These are phyloP conservation scores for Mythimna loreyi DNA, from an alignment of 2,888 invertebrate species.

Conservation along the genomic window DNA sequence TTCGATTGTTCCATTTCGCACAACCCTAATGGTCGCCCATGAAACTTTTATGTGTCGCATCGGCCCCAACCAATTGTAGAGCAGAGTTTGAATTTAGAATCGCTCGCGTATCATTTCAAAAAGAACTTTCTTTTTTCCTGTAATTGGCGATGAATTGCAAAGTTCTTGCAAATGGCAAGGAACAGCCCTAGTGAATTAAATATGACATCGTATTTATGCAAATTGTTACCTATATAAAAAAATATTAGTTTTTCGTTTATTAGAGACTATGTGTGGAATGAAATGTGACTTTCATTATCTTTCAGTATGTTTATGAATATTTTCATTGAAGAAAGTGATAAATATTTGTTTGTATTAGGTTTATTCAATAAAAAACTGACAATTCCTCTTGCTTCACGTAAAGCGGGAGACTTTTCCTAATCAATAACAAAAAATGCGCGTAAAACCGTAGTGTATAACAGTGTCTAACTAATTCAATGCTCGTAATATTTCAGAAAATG, in stretches of 20 bases:
- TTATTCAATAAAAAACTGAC: too few species aligned
- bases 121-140: slow-evolving; percentile 3
- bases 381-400: too few species aligned
- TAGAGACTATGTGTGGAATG: neutral
- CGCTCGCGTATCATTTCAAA: slow-evolving; percentile 12
- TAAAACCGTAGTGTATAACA: neutral
- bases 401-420: too few species aligned
- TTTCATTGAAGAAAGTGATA: neutral
- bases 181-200: slow-evolving; percentile 8
- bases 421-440: too few species aligned
- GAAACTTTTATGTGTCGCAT: slow-evolving; percentile 55
- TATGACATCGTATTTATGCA: slow-evolving; percentile 16
- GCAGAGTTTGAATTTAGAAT: slow-evolving; percentile 62
- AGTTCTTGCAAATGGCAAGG: slow-evolving; percentile 13
- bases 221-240: slow-evolving; percentile 9
- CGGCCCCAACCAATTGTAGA: slow-evolving; percentile 46
- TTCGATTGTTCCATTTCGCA: neutral
- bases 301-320: neutral
- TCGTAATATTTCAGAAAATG: too few species aligned
- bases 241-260: neutral
- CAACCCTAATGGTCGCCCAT: slow-evolving; percentile 64
- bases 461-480: neutral
- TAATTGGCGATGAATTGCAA: slow-evolving; percentile 13
- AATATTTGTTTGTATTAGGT: too few species aligned
- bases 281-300: neutral